These are phyloP conservation scores for Hesperia comma DNA, from an alignment of 2,888 invertebrate genomes.

Conservation along the genomic window DNA sequence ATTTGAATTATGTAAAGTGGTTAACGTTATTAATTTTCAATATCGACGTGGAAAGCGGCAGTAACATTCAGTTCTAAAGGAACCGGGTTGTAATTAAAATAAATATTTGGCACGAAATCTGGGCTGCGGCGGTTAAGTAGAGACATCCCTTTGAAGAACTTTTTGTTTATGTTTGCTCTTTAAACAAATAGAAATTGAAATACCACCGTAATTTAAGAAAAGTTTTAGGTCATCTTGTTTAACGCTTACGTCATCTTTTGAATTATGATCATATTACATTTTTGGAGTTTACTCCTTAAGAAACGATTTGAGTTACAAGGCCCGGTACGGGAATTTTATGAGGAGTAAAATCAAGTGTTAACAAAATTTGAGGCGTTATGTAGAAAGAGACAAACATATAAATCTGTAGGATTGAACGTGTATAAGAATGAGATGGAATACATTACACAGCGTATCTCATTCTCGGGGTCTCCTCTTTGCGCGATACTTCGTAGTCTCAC, in stretches of 20 bases:
- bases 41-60: constrained; percentile 57
- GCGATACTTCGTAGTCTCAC: too few relatives aligned
- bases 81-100: constrained; percentile 80
- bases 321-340: too few relatives aligned
- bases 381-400: too few relatives aligned
- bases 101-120: constrained; percentile 82
- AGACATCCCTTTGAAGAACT: constrained; percentile 82
- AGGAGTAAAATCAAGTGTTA: too few relatives aligned
- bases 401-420: too few relatives aligned
- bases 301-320: too few relatives aligned
- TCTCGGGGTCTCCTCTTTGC: too few relatives aligned
- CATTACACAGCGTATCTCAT: too few relatives aligned
- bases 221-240: constrained; percentile 54
- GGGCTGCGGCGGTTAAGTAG: constrained; percentile 77
- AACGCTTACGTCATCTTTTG: not conserved
- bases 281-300: too few relatives aligned
- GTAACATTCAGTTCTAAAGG: constrained; percentile 71
- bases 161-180: constrained; percentile 81
- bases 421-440: too few relatives aligned
- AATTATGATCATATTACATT: not conserved
- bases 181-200: constrained; percentile 78
- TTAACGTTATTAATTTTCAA: constrained; percentile 52
- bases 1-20: constrained; percentile 19
- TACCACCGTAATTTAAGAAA: constrained; percentile 62
- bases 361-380: too few relatives aligned